Evolutionary conservation across 2,113 vertebrate genomes (phyloP).

Genomic region (Pungitius pungitius): DNA sequence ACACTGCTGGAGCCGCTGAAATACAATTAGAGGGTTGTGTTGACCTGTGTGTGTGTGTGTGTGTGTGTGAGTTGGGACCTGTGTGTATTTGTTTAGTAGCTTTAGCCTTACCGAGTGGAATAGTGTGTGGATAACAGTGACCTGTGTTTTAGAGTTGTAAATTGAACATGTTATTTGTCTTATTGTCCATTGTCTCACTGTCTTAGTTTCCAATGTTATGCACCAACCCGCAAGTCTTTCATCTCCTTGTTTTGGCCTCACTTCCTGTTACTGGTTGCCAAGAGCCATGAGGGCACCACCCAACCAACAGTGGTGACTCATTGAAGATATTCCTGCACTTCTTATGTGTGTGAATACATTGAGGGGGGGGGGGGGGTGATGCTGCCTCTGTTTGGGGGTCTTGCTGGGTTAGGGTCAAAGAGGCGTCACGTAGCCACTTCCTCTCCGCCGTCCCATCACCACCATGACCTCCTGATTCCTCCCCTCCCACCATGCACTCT

Average conservation of each 20-base stretch:
- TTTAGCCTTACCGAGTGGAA: constrained; percentile 10
- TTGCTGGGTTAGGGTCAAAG: constrained; percentile 61
- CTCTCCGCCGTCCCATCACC: neutral
- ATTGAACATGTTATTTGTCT: too few species aligned
- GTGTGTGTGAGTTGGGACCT: neutral
- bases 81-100: constrained; percentile 1
- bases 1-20: constrained; percentile 42
- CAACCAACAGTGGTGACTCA: too few species aligned
- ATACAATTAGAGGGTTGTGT: constrained; percentile 49
- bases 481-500: neutral
- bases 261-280: too few species aligned
- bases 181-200: too few species aligned
- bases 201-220: too few species aligned
- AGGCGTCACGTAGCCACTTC: constrained; percentile 11
- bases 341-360: too few species aligned
- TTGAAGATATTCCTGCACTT: too few species aligned
- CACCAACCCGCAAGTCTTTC: neutral
- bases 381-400: too few species aligned
- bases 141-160: neutral
- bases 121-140: constrained; percentile 10
- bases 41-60: constrained; percentile 9
- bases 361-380: too few species aligned
- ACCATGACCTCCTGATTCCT: constrained; percentile 4
- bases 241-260: neutral
- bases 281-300: too few species aligned